Evolutionary conservation across 2,113 vertebrate genomes (phyloP), one percentile per base, ranked within the genome.

Genomic region (Albula goreensis): DNA sequence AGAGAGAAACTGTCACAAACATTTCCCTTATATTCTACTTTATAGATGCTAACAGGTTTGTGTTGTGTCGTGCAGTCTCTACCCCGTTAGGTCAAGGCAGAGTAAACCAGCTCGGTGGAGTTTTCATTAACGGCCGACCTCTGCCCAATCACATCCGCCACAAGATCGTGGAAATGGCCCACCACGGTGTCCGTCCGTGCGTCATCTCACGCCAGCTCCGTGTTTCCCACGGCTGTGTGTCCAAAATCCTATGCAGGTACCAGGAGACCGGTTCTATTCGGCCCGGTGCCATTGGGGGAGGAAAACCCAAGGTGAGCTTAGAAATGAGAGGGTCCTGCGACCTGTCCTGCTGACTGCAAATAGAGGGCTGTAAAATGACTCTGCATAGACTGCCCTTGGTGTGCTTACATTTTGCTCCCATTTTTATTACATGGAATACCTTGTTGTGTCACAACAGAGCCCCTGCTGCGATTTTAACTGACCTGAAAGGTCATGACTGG

Each of bases 151-250:
- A 98, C 93, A 98, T 99, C 93, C 96, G 98, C 83, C 98, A 99
- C 91, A 98, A 98, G 92, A 99, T 98, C 85, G 98, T 99, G 91
- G 98, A 99, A 95, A 98, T 99, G 98, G 97, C 98, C 82, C 98
- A 99, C 92, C 98, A 99, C 87, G 98, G 98, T 86, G 96, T 99
- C 92, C 93, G 98, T 90, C 98, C 98, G 52, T 99, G 98, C 77
- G 97, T 99, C 92, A 99, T 99, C 94, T 99, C 98, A 78, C 94
- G 98, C 49, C 98, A 99, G 94, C 93, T 99, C 83, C 96, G 98
- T 9, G 98, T 99, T 91, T 99, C 98, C 87, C 98, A 99, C 88
- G 98, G 98, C 90, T 99, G 98, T 88, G 98, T 99, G 90, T 99
- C 98, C 89, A 99, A 99, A 92, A 99, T 99, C 91, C 94, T 99